Base-by-base conservation (phyloP, 2,113 vertebrate species). In the Zosterops lateralis region DNA sequence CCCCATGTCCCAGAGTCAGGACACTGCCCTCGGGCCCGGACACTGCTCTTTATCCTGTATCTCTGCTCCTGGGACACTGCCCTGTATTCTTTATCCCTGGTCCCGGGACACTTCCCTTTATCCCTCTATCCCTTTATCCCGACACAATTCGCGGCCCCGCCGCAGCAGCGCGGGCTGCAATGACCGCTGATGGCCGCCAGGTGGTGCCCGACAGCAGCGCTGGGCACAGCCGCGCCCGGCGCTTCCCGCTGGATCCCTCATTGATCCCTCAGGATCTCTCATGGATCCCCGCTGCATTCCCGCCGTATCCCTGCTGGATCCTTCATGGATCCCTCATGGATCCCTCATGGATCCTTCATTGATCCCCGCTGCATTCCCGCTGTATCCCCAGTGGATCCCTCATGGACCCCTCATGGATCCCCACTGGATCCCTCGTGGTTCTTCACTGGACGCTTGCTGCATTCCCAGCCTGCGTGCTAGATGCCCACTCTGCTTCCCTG, bases 321-420 rank as follows among this genome's bases (percentile, higher is more conserved):
- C 28, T 5, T 1, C 0, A 19, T 6, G 6, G 29, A 42, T 22
- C 6, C 18, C 17, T 3, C 2, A 7, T 20, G 8, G 29, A 56
- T 51, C 50, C 50, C 50, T 28, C 14, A 2, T 17, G 29, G 18
- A 56, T n/a, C 9, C 28, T 8, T 3, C 0, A 26, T 7, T 13
- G 40, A 44, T 32, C 9, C 61, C 26, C 9, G 0, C 5, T 70
- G 5, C 0, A 32, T n/a, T 9, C 45, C 45, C 21, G 3, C 45
- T 12, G 45, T 7, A 28, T 16, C 4, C 53, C 1, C 19, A 0
- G 1, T 70, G 24, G 29, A 50, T 45, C 10, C 28, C 6, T 1
- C 0, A 2, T 17, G 34, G 2, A 53, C 10, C 0, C 17, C n/a
- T 0, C 0, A 0, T 16, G 10, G 3, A 36, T 17, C 1, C 13